phyloP scores from a whole-genome alignment of 2,113 vertebrate genomes.

The Ageneiosus marmoratus region DNA sequence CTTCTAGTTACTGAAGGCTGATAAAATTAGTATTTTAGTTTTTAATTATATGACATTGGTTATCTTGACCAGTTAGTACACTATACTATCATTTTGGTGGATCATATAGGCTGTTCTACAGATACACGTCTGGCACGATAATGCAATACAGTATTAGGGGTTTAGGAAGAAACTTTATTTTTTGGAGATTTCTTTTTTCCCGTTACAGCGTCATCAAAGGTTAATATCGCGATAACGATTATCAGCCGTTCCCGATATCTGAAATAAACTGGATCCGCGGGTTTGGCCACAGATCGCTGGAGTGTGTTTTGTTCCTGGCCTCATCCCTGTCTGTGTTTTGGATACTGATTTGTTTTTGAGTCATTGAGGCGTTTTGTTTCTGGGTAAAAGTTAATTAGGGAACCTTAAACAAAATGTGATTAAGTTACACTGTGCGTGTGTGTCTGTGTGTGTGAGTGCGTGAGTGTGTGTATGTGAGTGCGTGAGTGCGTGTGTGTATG shows the following conservation, averaged over 20 bases:
- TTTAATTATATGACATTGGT: background rate
- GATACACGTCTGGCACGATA: too few species aligned
- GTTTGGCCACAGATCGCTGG: background rate
- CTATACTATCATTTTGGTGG: background rate
- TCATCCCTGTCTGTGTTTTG: background rate
- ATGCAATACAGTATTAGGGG: background rate
- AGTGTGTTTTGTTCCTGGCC: background rate
- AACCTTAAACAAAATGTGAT: slow-evolving; percentile 16
- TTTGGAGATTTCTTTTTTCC: background rate
- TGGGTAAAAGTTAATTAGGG: background rate
- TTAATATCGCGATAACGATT: background rate
- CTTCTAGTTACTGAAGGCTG: background rate
- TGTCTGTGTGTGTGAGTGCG: too few species aligned
- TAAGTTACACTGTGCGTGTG: too few species aligned
- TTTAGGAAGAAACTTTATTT: too few species aligned
- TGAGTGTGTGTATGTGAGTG: too few species aligned
- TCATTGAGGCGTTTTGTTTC: background rate
- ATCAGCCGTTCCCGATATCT: background rate
- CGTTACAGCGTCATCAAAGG: background rate
- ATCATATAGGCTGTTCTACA: background rate
- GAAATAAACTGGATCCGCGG: background rate
- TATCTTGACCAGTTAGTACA: background rate
- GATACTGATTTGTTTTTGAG: slow-evolving; percentile 6
- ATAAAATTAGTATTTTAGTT: background rate
- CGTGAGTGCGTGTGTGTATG: too few species aligned